Evolutionary conservation across 2,113 vertebrate species (phyloP), one percentile per base, ranked within the genome.

Genomic region (Rhynchomys soricoides): DNA sequence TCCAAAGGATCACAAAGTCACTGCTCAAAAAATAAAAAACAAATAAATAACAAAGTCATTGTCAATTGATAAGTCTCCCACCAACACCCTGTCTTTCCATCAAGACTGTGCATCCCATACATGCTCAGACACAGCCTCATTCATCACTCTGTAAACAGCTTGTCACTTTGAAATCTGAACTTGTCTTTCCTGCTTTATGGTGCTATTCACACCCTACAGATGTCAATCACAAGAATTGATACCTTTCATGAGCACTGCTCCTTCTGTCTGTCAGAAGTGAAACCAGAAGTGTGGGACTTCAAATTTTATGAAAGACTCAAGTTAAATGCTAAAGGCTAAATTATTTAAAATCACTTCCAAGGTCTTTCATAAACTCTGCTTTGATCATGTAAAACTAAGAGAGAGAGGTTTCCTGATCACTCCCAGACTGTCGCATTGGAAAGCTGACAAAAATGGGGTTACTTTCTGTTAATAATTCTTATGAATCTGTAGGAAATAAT

Each of bases 111-210:
- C 19, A 48, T 34, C 43, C 48, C 59, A 37, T 37, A 66, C 62
- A 22, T 68, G 43, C 83, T 86, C 62, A 48, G 83, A 70, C 85
- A 87, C 45, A 66, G 43, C 0, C 0, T 90, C 89, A 48, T 90
- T 94, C 52, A 88, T 95, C 86, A n/a, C 11, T 90, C 71, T n/a
- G 29, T 93, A 95, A 92, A 85, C 64, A 40, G 75, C 70, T 66
- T 90, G 70, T 85, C 96, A 91, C 88, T 96, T 85, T 95, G 92
- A 96, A 97, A 96, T 29, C 91, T 91, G 16, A 1, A 0, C 12
- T 43, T 57, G 0, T 6, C 87, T 82, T 77, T 86, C 82, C 3
- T 50, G 22, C 34, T 55, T 94, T 77, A 52, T 68, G 87, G 74
- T 2, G 22, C 50, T 78, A 79, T 92, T 95, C 82, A 95, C 86